Base-by-base conservation (phyloP, 35 echinoderm and acorn worm genomes). In the Anneissia japonica region DNA sequence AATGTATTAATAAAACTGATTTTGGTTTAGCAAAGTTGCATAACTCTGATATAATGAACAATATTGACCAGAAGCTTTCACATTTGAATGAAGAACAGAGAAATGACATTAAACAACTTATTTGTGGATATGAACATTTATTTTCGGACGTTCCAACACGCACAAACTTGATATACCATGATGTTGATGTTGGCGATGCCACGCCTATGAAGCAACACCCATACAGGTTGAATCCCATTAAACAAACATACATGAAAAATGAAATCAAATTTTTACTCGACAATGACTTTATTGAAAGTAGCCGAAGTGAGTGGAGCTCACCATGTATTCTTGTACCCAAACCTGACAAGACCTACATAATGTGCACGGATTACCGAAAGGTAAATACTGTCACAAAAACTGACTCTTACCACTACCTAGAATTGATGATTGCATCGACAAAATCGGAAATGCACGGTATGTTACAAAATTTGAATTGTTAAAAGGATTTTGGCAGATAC, bases 401-500 rank as follows among this genome's bases (percentile, higher is more conserved):
- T 17, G 85, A 94, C 73, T 94, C 93, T 7, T 81, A 87, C 93
- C 93, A 30, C 83, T 91, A 19, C 93, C 93, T 39, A 32, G 85
- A 84, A 39, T 90, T 30, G 84, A 88, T 72, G 84, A 94, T 41
- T 94, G 93, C 84, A 88, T 94, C 34, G 88, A 94, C 39, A 39
- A 73, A 81, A 77, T 91, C 33, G 93, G 90, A 37, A 85, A 85
- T 34, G 79, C 93, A 19, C 91, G 51, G 38, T 95, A 56, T 86
- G 86, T 88, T 11, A 91, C 39, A 46, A 95, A 87, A 55, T 82
- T 88, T 74, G 93, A 95, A 45, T 39, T 91, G 37, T 41, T 88
- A 10, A 95, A 95, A 33, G 85, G 93, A 40, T 95, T 91, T 72
- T 95, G 89, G 93, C 85, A 88, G 33, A 89, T 95, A 2, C 93